Base-by-base conservation (phyloP, 2,888 invertebrate genomes). In the Agrotis segetum region DNA sequence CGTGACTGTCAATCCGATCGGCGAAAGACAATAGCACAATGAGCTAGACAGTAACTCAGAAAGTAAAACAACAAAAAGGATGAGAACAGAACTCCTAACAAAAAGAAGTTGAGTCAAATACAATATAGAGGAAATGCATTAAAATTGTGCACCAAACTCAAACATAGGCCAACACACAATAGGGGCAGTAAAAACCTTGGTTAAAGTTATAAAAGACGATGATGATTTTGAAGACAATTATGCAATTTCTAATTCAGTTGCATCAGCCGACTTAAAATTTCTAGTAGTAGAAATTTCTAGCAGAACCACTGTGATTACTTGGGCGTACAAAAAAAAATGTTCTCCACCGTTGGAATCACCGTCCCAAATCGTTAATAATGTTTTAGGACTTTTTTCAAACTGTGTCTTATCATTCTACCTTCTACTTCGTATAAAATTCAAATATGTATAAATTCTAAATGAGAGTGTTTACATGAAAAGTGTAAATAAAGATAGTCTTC, bases 251-350 rank as follows among this genome's bases (percentile, higher is more conserved):
- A 65, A 67, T 64, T 50, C 52, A 44, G 68, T 84, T 84, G 75
- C 85, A 77, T 79, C 84, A 84, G 78, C 76, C 68, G 9, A 24
- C 67, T 60, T 62, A 63, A 67, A 82, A 69, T 74, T 75, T 77
- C 71, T 77, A 34, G 74, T 47, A n/a, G 44, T 70, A 63, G 40
- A 40, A 40, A 40, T 40, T 40, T 40, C 11, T 40, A 40, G 40
- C 9, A 70, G 44, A 63, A 53, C 64, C 61, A 58, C 24, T 68
- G 56, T 66, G 56, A 60, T 58, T 65, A 62, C 53, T 68, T 64
- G 67, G 50, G 56, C 52, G 24, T 24, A 59, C 60, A 67, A 70
- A 72, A n/a, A 65, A 60, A 67, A 24, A 24, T 24, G 29, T 9
- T 6, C 21, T 13, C 52, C 59, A 56, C 21, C 34, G 40, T 53